Percentiles rank a stretch among this genome's conserved stretches.
Conservation (phyloP, 1,140 invertebrate genomes). For the Leptinotarsa lineolata region DNA sequence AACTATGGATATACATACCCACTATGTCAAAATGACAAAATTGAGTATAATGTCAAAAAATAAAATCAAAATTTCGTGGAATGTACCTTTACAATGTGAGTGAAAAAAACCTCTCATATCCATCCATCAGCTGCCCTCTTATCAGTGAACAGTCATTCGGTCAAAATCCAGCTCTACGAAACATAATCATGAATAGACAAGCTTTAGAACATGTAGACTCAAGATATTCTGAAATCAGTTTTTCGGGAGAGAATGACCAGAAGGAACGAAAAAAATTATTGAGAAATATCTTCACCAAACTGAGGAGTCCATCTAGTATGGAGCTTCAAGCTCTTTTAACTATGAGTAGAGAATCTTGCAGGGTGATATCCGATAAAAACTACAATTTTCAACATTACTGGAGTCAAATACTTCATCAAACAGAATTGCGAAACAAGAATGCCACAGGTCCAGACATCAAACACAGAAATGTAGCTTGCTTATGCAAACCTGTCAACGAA, state of each 20-base stretch:
- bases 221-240: too few species aligned
- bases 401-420: too few species aligned
- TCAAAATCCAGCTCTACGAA: not conserved
- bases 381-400: not conserved
- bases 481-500: not conserved
- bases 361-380: not conserved
- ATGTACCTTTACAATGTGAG: not conserved
- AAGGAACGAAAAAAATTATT: not conserved
- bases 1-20: too few species aligned
- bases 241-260: not conserved
- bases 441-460: too few species aligned
- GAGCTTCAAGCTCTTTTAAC: not conserved
- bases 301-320: not conserved
- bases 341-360: not conserved
- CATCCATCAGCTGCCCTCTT: constrained; percentile 5
- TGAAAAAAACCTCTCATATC: not conserved
- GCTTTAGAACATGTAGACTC: too few species aligned
- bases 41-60: too few species aligned
- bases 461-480: too few species aligned
- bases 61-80: too few species aligned
- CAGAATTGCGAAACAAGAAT: too few species aligned
- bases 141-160: not conserved
- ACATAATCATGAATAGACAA: too few species aligned
- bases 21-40: too few species aligned
- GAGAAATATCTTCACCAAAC: constrained; percentile 7